Conservation (phyloP, 2,888 invertebrate genomes). For the Busseola fusca region DNA sequence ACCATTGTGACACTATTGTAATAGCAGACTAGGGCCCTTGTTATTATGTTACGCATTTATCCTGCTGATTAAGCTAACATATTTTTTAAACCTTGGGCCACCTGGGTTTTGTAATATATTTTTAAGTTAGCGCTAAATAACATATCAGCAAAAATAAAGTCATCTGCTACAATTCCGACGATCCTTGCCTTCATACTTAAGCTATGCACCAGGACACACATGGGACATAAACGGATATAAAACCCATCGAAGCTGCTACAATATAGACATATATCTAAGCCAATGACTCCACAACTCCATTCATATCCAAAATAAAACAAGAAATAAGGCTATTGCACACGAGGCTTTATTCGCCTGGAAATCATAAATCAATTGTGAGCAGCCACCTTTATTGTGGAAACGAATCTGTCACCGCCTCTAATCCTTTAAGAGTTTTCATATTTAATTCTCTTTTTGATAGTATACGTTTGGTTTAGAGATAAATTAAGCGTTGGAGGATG, state of each 20-base stretch:
- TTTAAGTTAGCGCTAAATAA: neutral
- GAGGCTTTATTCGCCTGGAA: conserved; percentile 80
- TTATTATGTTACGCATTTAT: neutral
- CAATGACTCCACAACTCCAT: conserved; percentile 64
- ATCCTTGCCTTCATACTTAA: neutral
- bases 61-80: neutral
- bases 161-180: neutral
- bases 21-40: no score
- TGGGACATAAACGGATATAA: conserved; percentile 47
- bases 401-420: conserved; percentile 84
- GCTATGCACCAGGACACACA: conserved; percentile 33
- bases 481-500: neutral
- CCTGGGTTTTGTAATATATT: neutral
- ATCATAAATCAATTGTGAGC: conserved; percentile 84
- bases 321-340: conserved; percentile 51
- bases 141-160: conserved; percentile 5
- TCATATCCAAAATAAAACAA: conserved; percentile 63
- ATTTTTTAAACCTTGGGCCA: neutral
- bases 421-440: conserved; percentile 84
- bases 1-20: no score
- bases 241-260: conserved; percentile 48
- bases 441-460: conserved; percentile 69
- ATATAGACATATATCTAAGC: conserved; percentile 59
- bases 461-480: conserved; percentile 51
- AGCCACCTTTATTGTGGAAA: conserved; percentile 79